Percentiles rank a stretch among this genome's conserved stretches.
Evolutionary conservation across 1,140 invertebrate species (phyloP).

Genomic region (Dreissena polymorpha): DNA sequence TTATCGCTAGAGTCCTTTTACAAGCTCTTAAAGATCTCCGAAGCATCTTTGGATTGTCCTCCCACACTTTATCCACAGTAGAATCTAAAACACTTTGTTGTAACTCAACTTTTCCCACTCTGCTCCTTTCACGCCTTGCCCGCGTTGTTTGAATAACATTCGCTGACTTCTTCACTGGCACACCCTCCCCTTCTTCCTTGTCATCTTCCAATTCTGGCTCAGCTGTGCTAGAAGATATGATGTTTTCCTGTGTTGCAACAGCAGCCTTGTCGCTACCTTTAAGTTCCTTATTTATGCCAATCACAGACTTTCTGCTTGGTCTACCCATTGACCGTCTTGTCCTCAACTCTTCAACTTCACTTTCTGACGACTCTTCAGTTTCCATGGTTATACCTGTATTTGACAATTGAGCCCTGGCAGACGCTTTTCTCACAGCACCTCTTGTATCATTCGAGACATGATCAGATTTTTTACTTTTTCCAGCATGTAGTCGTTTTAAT

Average conservation of each 20-base stretch:
- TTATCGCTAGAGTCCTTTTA: too few species aligned
- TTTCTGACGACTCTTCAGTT: background rate
- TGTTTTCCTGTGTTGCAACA: slow-evolving; percentile 19
- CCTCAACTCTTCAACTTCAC: background rate
- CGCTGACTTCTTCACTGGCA: too few species aligned
- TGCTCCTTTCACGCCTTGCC: background rate
- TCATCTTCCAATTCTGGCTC: background rate
- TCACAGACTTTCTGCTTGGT: background rate
- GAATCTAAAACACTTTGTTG: background rate
- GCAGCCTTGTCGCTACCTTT: background rate
- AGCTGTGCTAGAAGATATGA: slow-evolving; percentile 38
- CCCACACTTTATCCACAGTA: background rate
- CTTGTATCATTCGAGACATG: too few species aligned
- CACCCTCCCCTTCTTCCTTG: too few species aligned
- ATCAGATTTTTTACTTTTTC: too few species aligned
- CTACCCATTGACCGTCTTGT: background rate
- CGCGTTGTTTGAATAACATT: background rate
- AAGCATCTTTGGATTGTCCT: background rate
- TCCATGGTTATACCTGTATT: background rate
- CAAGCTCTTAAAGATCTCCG: background rate
- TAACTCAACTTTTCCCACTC: background rate
- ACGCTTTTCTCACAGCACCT: too few species aligned
- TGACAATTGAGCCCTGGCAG: too few species aligned
- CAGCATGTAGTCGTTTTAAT: too few species aligned
- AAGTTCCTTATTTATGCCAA: background rate